Evolutionary conservation across 2,888 invertebrate species (phyloP).

Genomic region (Conchocele bisecta): DNA sequence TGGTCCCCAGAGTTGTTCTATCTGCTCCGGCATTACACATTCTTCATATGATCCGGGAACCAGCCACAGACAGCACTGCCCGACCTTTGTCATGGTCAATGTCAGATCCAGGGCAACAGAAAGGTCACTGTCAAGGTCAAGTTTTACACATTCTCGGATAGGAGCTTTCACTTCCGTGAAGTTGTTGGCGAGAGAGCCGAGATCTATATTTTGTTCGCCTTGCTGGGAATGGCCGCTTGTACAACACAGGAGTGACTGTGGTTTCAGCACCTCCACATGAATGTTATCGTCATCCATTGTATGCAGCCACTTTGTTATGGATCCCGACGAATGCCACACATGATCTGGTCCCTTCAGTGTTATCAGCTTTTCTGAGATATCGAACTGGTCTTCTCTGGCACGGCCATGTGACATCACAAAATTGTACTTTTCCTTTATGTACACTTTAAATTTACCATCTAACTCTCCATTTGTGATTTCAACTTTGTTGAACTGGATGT

Average conservation of each 20-base stretch:
- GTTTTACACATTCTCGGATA: slow-evolving; percentile 38
- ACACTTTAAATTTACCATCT: slow-evolving; percentile 68
- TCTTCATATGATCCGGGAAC: slow-evolving; percentile 80
- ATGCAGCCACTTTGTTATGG: slow-evolving; percentile 78
- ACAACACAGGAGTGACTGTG: slow-evolving; percentile 30
- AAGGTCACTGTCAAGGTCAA: slow-evolving; percentile 46
- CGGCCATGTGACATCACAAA: slow-evolving; percentile 41
- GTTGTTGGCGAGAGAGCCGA: slow-evolving; percentile 21
- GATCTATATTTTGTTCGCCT: slow-evolving; percentile 33
- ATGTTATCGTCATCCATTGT: slow-evolving; percentile 69
- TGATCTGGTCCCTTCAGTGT: slow-evolving; percentile 67
- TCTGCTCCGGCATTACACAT: slow-evolving; percentile 80
- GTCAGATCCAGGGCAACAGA: slow-evolving; percentile 38
- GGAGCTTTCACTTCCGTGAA: slow-evolving; percentile 22
- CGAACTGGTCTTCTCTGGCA: slow-evolving; percentile 47
- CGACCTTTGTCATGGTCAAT: slow-evolving; percentile 58
- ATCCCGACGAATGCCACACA: slow-evolving; percentile 64
- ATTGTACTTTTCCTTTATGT: slow-evolving; percentile 60
- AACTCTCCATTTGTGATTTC: slow-evolving; percentile 48
- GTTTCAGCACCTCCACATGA: slow-evolving; percentile 27
- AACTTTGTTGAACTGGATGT: slow-evolving; percentile 56
- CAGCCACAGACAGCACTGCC: slow-evolving; percentile 71
- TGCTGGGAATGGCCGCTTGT: slow-evolving; percentile 4
- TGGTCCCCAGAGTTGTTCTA: slow-evolving; percentile 81
- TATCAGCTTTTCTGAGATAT: slow-evolving; percentile 47